Evolutionary conservation across 1,140 invertebrate genomes (phyloP), one percentile per base, ranked within the genome.

Genomic region (Arion vulgaris): DNA sequence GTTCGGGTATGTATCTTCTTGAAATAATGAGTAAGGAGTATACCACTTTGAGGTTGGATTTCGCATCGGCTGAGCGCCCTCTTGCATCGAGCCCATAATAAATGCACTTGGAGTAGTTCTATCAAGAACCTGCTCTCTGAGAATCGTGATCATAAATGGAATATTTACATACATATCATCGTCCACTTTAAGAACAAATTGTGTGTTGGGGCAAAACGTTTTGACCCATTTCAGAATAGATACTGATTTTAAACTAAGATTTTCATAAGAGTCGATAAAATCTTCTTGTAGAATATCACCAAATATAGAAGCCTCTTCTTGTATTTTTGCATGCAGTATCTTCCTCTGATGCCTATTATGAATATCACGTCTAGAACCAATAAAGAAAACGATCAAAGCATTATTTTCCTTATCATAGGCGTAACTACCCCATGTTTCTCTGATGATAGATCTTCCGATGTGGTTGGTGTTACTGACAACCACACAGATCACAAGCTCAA

Each of bases 221-320:
- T 94, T 93, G 66, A 95, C 94, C 95, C 96, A 97, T 89, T 96
- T 96, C 26, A 97, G 93, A 7, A 94, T 94, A 94, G 96, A 96
- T 1, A 96, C 94, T 91, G 96, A 96, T 91, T 97, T 97, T 86
- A 96, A 96, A 4, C 96, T 96, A 91, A 97, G 94, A 92, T 97
- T 97, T 84, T 94, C 94, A 89, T 97, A 97, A 41, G 93, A 93
- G 92, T 97, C 96, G 26, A 93, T 83, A 91, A 97, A 97, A 85
- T 94, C 94, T 28, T 95, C 96, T 92, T 96, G 95, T 38, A 97
- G 93, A 80, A 97, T 93, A 89, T 97, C 96, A n/a, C 93, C 91
- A 86, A 95, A 94, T 0, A 85, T 86, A 0, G 86, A 86, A 87
- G 94, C 94, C 91, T 97, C 96, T 36, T 39, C 68, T 23, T 26